Conservation (phyloP, 2,888 invertebrate species). For the Agonopterix heracliana region DNA sequence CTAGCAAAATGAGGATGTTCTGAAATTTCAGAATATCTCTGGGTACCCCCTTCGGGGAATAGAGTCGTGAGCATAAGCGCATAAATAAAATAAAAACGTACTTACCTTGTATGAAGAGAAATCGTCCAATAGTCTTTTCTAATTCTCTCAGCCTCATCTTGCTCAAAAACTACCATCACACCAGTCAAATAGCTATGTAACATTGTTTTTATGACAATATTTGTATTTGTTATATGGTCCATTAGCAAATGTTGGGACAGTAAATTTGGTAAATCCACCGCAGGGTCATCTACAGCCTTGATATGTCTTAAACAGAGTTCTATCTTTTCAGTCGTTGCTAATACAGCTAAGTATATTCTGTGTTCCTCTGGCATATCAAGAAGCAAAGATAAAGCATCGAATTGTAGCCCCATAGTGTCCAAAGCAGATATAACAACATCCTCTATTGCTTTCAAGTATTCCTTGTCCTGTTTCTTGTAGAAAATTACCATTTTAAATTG, state of each 20-base stretch:
- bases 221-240: constrained; percentile 29
- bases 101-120: constrained; percentile 55
- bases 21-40: too few species aligned
- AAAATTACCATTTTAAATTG: constrained; percentile 41
- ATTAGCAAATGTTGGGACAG: constrained; percentile 42
- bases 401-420: constrained; percentile 38
- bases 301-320: constrained; percentile 40
- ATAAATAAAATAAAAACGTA: constrained; percentile 17
- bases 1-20: too few species aligned
- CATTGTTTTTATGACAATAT: constrained; percentile 30
- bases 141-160: not conserved
- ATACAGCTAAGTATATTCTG: constrained; percentile 32
- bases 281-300: constrained; percentile 15
- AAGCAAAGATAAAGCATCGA: constrained; percentile 38
- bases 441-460: constrained; percentile 42
- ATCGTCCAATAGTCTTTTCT: constrained; percentile 14
- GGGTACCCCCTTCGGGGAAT: too few species aligned
- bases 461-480: constrained; percentile 30
- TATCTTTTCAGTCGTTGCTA: constrained; percentile 40
- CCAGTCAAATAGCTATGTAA: too few species aligned
- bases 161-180: too few species aligned
- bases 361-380: constrained; percentile 18
- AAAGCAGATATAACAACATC: constrained; percentile 36
- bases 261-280: constrained; percentile 25
- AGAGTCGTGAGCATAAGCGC: not conserved